A percentile compares a stretch with the other conserved stretches of the same genome.
phyloP scores from a whole-genome alignment of 1,140 invertebrate species.

The Babylonia areolata region DNA sequence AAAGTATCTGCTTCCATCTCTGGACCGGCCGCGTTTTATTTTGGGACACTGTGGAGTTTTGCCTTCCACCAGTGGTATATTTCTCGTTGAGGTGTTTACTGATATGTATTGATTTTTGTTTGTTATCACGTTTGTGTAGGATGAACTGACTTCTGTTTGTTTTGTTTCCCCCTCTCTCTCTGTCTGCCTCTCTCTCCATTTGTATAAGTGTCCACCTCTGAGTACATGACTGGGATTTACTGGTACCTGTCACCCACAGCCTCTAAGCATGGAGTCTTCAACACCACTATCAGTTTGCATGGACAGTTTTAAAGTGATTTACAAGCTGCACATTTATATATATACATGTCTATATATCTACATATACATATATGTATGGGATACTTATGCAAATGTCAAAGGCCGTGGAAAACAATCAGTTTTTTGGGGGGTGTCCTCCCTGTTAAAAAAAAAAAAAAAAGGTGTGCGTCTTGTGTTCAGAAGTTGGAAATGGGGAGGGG shows the following conservation, averaged over 20 bases:
- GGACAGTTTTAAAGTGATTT: neutral
- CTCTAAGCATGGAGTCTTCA: neutral
- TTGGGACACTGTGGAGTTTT: neutral
- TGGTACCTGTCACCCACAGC: neutral
- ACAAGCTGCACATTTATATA: neutral
- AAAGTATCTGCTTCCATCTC: neutral
- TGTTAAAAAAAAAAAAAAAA: too few relatives aligned
- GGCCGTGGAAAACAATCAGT: constrained; percentile 3
- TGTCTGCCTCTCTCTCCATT: neutral
- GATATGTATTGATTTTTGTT: neutral
- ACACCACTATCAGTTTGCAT: neutral
- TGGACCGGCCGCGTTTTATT: neutral
- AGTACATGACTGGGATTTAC: too few relatives aligned
- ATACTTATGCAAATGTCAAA: constrained; percentile 8
- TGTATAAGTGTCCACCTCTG: too few relatives aligned
- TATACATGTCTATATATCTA: too few relatives aligned
- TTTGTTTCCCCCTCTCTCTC: neutral
- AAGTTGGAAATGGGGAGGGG: too few relatives aligned
- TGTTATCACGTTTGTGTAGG: neutral
- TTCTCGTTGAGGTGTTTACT: neutral
- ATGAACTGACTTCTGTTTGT: neutral
- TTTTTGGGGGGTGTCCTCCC: neutral
- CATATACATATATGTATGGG: neutral
- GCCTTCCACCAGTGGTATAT: neutral
- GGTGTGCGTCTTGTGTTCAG: too few relatives aligned